Evolutionary conservation across 2,113 vertebrate genomes (phyloP), one percentile per base, ranked within the genome.

Genomic region (Phalacrocorax carbo): DNA sequence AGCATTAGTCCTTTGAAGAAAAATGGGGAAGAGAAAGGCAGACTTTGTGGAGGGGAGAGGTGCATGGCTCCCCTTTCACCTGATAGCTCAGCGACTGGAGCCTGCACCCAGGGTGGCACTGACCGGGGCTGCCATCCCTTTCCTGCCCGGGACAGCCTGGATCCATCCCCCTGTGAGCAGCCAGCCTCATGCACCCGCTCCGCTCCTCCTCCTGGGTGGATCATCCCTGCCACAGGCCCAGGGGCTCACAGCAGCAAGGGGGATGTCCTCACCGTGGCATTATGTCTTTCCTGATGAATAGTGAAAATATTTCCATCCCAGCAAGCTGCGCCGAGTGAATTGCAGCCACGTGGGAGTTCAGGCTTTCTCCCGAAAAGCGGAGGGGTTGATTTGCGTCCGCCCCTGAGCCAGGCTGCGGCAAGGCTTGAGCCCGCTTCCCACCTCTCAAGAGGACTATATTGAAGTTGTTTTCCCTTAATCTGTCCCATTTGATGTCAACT

Each of bases 291-390:
- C 32, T 71, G n/a, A 32, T 79, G 16, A 66, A 51, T 19, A 62
- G 30, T 62, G 62, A 30, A 75, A 46, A 13, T 70, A 54, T 42
- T 57, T 66, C 65, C 73, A 42, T 60, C 15, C 36, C 44, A 3
- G 40, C 9, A 65, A 44, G 51, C 51, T 58, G 18, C 6, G 6
- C 8, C 1, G 4, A 22, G 20, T 57, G 73, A 82, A n/a, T 42
- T 78, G 27, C 21, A 70, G 38, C 25, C 52, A 22, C 0, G 0
- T 0, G 0, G 38, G 42, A 54, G 32, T 78, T 87, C 0, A 0
- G 48, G 57, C 27, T 25, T 71, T 29, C 52, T 86, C 27, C 30
- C 68, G 42, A 36, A 82, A 83, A 61, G 15, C 13, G 1, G 40
- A 80, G n/a, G n/a, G 9, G 29, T 92, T 60, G n/a, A 55, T 92